phyloP scores from a whole-genome alignment of 2,113 vertebrate genomes.

The Gobio gobio region DNA sequence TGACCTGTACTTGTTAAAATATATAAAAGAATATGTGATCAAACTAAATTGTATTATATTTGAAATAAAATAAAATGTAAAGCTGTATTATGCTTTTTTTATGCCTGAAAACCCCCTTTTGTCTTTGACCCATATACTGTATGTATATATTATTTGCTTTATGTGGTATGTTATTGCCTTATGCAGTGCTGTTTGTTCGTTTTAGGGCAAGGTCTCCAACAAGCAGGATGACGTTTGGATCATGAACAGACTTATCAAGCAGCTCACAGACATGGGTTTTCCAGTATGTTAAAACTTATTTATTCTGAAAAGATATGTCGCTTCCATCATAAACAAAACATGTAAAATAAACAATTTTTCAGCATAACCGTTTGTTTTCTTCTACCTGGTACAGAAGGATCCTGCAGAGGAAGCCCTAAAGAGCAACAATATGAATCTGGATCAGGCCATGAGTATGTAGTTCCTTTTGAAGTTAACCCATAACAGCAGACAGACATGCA shows the following conservation, averaged over 20 bases:
- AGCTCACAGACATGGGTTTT: constrained; percentile 99
- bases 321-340: neutral
- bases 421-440: constrained; percentile 97
- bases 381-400: constrained; percentile 84
- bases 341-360: neutral
- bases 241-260: constrained; percentile 95
- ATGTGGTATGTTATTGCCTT: neutral
- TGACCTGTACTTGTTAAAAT: no score
- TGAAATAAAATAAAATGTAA: no score
- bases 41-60: no score
- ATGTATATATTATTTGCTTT: neutral
- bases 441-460: constrained; percentile 99
- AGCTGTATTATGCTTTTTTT: no score
- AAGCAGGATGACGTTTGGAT: constrained; percentile 96
- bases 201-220: constrained; percentile 86
- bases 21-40: no score
- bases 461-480: neutral
- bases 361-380: neutral
- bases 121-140: no score
- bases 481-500: constrained; percentile 1
- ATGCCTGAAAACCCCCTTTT: no score
- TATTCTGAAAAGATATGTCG: neutral
- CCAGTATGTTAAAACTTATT: constrained; percentile 76
- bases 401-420: constrained; percentile 98
- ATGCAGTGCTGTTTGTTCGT: constrained; percentile 24